Percentiles rank a stretch among this genome's conserved stretches.
These are phyloP conservation scores for Mimachlamys varia DNA, from an alignment of 2,888 invertebrate species.

Conservation along the genomic window DNA sequence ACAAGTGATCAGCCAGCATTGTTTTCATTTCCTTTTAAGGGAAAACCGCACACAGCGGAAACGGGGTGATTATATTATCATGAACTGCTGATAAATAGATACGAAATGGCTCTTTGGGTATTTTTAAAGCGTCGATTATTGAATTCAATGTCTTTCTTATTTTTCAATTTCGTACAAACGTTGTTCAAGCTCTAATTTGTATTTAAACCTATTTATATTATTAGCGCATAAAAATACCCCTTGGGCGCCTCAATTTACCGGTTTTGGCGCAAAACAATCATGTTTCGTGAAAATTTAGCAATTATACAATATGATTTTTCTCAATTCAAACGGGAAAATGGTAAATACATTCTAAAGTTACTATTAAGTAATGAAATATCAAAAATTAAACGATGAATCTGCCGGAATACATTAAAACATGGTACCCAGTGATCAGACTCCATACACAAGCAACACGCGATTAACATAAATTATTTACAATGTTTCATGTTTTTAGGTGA, in stretches of 20 bases:
- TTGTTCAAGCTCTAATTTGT: too few relatives aligned
- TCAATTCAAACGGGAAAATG: background rate
- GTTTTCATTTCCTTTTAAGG: background rate
- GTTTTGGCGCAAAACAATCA: background rate
- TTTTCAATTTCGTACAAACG: too few relatives aligned
- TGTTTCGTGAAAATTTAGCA: constrained; percentile 15
- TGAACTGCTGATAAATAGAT: too few relatives aligned
- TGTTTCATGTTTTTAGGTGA: background rate
- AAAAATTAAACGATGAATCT: background rate
- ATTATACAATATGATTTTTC: background rate
- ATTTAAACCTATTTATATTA: too few relatives aligned
- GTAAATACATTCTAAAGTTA: background rate
- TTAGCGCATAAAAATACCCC: background rate
- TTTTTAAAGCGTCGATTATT: too few relatives aligned
- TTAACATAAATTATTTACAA: background rate
- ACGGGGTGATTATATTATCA: background rate
- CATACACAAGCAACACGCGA: background rate
- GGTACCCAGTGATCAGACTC: background rate
- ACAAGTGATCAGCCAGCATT: too few relatives aligned
- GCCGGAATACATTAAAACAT: background rate
- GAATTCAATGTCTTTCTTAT: too few relatives aligned
- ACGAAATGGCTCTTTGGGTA: too few relatives aligned
- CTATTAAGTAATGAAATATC: background rate
- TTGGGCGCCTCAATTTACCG: background rate
- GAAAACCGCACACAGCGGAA: background rate